These are phyloP conservation scores for Lagodon rhomboides DNA, from an alignment of 2,797 vertebrate species.

Conservation along the genomic window DNA sequence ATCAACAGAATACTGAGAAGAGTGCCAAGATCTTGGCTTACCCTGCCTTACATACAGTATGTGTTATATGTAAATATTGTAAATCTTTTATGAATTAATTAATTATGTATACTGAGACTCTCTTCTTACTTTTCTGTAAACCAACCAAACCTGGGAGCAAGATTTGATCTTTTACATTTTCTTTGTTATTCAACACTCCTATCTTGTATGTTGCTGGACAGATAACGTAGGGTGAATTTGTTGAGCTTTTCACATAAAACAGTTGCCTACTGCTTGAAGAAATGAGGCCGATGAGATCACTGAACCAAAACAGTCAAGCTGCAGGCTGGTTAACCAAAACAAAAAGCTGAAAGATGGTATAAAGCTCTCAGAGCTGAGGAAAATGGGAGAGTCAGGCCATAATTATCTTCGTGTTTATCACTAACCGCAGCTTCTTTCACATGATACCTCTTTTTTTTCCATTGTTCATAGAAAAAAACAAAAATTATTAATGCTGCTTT, in stretches of 20 bases:
- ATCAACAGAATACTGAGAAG: constrained; percentile 55
- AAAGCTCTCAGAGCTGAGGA: background rate
- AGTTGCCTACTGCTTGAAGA: background rate
- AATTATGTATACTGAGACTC: constrained; percentile 74
- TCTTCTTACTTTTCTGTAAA: constrained; percentile 17
- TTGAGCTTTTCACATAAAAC: background rate
- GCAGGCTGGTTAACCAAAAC: background rate
- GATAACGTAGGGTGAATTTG: background rate
- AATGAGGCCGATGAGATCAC: background rate
- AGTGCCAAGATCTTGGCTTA: constrained; percentile 66
- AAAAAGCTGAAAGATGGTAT: background rate
- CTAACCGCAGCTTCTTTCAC: background rate
- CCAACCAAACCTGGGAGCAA: background rate
- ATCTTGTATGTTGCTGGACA: background rate
- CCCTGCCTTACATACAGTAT: constrained; percentile 57
- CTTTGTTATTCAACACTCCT: background rate
- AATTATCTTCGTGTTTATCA: background rate
- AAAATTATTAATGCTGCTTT: no score
- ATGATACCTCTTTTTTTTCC: no score
- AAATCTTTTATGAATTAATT: constrained; percentile 83
- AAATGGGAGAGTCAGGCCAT: background rate
- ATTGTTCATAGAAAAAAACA: background rate
- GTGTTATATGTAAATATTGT: constrained; percentile 84
- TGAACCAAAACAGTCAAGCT: background rate
- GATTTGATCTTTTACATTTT: background rate